Percentiles rank a stretch among this genome's conserved stretches.
Evolutionary conservation across 2,888 invertebrate species (phyloP).

Genomic region (Aromia moschata): DNA sequence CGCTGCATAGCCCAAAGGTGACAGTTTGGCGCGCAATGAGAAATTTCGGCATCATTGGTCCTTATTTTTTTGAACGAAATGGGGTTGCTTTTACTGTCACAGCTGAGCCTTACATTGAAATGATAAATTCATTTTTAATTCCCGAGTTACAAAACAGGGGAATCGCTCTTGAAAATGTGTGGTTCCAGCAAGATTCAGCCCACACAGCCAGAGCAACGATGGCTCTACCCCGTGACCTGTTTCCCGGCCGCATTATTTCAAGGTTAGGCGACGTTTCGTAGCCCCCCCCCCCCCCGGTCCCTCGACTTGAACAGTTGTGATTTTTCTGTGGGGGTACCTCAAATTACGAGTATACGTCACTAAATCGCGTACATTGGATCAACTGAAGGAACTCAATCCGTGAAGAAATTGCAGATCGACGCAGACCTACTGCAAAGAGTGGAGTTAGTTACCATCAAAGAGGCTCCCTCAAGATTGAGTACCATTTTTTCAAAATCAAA

Average conservation of each 20-base stretch:
- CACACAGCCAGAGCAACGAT: background rate
- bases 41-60: conserved; percentile 28
- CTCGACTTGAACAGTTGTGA: background rate
- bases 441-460: no score
- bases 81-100: conserved; percentile 24
- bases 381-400: conserved; percentile 24
- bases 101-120: conserved; percentile 22
- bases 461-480: no score
- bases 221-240: conserved; percentile 16
- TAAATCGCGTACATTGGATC: conserved; percentile 16
- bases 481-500: no score
- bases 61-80: conserved; percentile 39
- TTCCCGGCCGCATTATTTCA: conserved; percentile 18
- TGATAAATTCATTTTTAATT: conserved; percentile 18
- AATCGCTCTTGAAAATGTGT: background rate
- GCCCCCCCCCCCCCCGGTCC: conserved; percentile 2
- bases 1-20: conserved; percentile 30
- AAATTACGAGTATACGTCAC: conserved; percentile 17
- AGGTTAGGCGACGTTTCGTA: conserved; percentile 14
- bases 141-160: conserved; percentile 22
- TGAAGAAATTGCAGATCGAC: conserved; percentile 24
- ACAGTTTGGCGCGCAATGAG: conserved; percentile 30
- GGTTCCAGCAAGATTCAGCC: background rate
- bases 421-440: conserved; percentile 26
- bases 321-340: conserved; percentile 16